Percentiles rank a stretch among this genome's conserved stretches.
phyloP scores from a whole-genome alignment of 2,888 invertebrate species.

The Erpobdella octoculata region DNA sequence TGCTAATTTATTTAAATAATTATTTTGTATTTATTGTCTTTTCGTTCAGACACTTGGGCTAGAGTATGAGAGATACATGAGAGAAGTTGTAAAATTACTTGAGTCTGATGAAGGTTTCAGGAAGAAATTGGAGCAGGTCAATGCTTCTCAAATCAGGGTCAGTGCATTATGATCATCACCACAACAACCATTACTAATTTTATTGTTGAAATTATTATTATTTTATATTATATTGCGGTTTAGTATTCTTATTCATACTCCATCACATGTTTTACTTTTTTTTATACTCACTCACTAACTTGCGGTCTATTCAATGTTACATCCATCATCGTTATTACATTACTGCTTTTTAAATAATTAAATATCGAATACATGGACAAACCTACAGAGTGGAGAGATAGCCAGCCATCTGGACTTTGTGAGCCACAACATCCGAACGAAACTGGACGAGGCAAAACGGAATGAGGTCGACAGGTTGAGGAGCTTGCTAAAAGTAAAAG shows the following conservation, averaged over 20 bases:
- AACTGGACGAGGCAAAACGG: conserved; percentile 84
- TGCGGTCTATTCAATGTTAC: no score
- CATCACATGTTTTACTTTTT: no score
- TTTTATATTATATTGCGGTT: no score
- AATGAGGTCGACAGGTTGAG: conserved; percentile 71
- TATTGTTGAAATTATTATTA: no score
- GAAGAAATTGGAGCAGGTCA: conserved; percentile 48
- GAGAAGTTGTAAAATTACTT: conserved; percentile 77
- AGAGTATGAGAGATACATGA: conserved; percentile 73
- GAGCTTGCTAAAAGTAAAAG: conserved; percentile 30
- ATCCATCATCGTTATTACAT: no score
- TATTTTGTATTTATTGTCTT: not conserved
- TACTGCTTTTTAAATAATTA: no score
- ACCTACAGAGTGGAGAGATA: conserved; percentile 72
- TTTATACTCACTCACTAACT: no score
- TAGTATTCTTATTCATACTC: no score
- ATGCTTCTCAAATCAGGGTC: conserved; percentile 65
- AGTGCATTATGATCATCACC: not conserved
- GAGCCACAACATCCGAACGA: conserved; percentile 74
- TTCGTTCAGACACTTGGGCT: conserved; percentile 39
- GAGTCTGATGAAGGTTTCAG: conserved; percentile 66
- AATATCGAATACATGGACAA: no score
- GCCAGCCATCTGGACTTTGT: conserved; percentile 83
- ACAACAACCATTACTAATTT: not conserved
- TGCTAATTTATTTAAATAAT: not conserved